Base-by-base conservation (phyloP, 2,888 invertebrate genomes). In the Abrostola triplasia region DNA sequence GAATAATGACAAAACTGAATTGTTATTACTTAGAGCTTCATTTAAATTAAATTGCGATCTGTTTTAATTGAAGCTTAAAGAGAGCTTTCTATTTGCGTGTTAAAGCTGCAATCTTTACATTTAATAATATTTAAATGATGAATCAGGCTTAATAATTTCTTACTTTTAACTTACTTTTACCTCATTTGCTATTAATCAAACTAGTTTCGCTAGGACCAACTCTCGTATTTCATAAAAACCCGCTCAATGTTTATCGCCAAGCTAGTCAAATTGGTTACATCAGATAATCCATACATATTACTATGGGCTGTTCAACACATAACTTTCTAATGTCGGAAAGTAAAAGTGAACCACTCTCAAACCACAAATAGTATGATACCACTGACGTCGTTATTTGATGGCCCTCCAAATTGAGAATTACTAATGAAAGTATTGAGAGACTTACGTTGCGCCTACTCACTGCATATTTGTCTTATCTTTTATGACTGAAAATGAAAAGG, bases 271-370 rank as follows among this genome's bases (percentile, higher is more conserved):
- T 72, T 71, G 54, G 59, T 72, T 76, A 71, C 76, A 72, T 72
- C 71, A 72, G 67, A 76, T 66, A 72, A 55, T 59, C 67, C 60
- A 66, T 49, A 55, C 36, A 48, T 37, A 55, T 60, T 55, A 60
- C 50, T 41, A 37, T 40, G 58, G 65, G 67, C 61, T 66, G 55
- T 56, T 70, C 71, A 51, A 72, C 76, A 76, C 48, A 66, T 72
- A 42, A 72, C 72, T 72, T 72, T 72, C 72, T 76, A 72, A 76
- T 66, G 73, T 41, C 57, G 60, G 51, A 72, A 76, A 72, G 72
- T 71, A 72, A 72, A 76, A 72, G 76, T 72, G 60, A 71, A 51
- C 66, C 53, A 59, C 72, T 49, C 8, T 35, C 57, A 24, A 36
- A 60, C 67, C 72, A 35, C 48, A 60, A 60, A 72, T 60, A 66